phyloP scores from a whole-genome alignment of 2,113 vertebrate species.

The Istiophorus platypterus region DNA sequence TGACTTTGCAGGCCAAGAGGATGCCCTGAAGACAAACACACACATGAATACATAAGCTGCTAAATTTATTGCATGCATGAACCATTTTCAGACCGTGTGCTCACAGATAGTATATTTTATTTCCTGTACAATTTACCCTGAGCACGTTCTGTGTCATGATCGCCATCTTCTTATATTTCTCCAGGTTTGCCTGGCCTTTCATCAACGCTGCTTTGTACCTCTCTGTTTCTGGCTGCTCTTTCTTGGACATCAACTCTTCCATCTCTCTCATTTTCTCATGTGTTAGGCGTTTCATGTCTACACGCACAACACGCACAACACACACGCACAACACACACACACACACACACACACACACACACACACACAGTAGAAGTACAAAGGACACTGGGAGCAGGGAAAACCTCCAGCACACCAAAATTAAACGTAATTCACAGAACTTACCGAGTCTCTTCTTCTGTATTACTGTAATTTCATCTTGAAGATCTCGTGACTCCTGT shows the following conservation, averaged over 20 bases:
- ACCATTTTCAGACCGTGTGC: background rate
- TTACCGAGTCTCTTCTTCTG: constrained; percentile 84
- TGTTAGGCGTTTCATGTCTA: constrained; percentile 77
- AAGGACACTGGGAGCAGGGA: no score
- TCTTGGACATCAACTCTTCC: constrained; percentile 75
- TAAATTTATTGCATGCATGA: background rate
- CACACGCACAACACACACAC: background rate
- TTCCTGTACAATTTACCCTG: constrained; percentile 69
- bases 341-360: constrained; percentile 8
- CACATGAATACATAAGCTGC: background rate
- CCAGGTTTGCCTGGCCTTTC: constrained; percentile 77
- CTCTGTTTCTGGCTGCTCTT: constrained; percentile 73
- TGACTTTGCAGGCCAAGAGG: constrained; percentile 82
- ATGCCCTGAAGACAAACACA: constrained; percentile 75
- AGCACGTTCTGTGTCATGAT: constrained; percentile 83
- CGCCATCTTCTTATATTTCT: constrained; percentile 81
- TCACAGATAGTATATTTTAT: no score
- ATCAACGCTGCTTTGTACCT: constrained; percentile 75
- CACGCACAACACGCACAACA: constrained; percentile 2
- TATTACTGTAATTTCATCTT: constrained; percentile 80
- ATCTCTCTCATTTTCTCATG: constrained; percentile 81
- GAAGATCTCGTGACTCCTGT: constrained; percentile 80
- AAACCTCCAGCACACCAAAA: no score
- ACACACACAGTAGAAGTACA: no score
- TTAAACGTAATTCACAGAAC: background rate